Conservation (phyloP, 2,113 vertebrate genomes). For the Cheilinus undulatus region DNA sequence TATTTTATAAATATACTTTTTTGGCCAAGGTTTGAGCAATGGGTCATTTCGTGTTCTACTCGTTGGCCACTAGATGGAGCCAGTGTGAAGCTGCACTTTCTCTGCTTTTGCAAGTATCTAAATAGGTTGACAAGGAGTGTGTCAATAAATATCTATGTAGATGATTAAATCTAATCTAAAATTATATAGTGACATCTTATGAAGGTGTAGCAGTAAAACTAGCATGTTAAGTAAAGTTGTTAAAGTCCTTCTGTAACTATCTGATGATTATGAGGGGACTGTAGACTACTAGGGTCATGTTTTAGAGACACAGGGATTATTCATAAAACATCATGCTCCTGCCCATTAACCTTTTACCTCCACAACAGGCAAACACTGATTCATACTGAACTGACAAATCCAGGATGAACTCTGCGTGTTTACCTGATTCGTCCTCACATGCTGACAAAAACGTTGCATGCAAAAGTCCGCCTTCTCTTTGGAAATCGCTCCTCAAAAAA, state of each 20-base stretch:
- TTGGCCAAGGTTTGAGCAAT: background rate
- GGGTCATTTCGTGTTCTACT: background rate
- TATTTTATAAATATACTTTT: background rate
- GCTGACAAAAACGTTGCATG: constrained; percentile 67
- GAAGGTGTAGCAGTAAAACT: too few relatives aligned
- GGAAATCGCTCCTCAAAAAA: constrained; percentile 13
- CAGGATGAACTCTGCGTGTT: constrained; percentile 61
- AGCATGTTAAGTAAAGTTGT: constrained; percentile 39
- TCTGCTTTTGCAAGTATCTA: background rate
- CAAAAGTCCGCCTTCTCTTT: constrained; percentile 48
- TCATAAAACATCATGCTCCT: constrained; percentile 74
- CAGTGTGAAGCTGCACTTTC: background rate
- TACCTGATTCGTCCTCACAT: constrained; percentile 60
- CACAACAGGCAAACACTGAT: constrained; percentile 57
- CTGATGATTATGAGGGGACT: constrained; percentile 61
- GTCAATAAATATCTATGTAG: background rate
- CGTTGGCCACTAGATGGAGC: constrained; percentile 60
- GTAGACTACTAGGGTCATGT: constrained; percentile 64
- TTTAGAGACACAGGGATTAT: constrained; percentile 80
- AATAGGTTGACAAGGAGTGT: background rate
- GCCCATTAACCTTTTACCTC: constrained; percentile 30
- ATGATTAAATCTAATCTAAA: background rate
- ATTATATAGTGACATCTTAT: too few relatives aligned
- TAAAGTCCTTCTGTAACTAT: constrained; percentile 37
- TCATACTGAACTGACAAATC: constrained; percentile 61